phyloP scores from a whole-genome alignment of 1,140 invertebrate species.

The Aphelinus atriplicis region DNA sequence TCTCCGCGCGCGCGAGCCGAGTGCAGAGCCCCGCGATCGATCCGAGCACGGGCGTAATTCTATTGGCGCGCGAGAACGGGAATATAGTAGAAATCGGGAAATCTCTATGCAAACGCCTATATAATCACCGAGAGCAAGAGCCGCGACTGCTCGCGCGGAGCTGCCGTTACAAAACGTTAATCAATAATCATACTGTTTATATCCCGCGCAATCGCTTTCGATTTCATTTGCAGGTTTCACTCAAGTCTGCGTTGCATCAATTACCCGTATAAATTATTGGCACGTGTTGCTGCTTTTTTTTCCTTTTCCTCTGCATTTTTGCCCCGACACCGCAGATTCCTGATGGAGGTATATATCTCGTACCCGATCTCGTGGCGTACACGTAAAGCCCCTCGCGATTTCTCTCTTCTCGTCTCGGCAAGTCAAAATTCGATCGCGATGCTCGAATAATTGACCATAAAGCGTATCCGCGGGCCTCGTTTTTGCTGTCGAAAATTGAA shows the following conservation, averaged over 20 bases:
- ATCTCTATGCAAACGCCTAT: slow-evolving; percentile 13
- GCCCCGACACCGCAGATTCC: too few species aligned
- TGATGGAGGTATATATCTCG: too few species aligned
- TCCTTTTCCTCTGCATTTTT: too few species aligned
- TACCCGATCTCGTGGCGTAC: too few species aligned
- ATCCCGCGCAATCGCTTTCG: neutral
- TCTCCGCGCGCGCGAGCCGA: too few species aligned
- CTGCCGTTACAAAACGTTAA: slow-evolving; percentile 20
- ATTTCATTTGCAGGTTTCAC: slow-evolving; percentile 3
- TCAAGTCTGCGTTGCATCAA: neutral
- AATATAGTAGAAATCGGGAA: slow-evolving; percentile 28
- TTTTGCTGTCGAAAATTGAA: too few species aligned
- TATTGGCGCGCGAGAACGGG: neutral
- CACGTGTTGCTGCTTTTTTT: too few species aligned
- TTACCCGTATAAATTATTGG: neutral
- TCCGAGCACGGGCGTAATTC: neutral
- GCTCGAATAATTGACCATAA: neutral
- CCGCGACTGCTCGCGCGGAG: too few species aligned
- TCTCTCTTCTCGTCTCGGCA: too few species aligned
- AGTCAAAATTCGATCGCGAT: too few species aligned
- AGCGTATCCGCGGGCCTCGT: neutral
- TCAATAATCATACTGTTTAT: slow-evolving; percentile 25
- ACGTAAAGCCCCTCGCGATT: too few species aligned
- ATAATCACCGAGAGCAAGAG: neutral
- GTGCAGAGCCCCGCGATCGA: neutral